Evolutionary conservation across 2,113 vertebrate species (phyloP), one percentile per base, ranked within the genome.

Genomic region (Ovibos moschatus): DNA sequence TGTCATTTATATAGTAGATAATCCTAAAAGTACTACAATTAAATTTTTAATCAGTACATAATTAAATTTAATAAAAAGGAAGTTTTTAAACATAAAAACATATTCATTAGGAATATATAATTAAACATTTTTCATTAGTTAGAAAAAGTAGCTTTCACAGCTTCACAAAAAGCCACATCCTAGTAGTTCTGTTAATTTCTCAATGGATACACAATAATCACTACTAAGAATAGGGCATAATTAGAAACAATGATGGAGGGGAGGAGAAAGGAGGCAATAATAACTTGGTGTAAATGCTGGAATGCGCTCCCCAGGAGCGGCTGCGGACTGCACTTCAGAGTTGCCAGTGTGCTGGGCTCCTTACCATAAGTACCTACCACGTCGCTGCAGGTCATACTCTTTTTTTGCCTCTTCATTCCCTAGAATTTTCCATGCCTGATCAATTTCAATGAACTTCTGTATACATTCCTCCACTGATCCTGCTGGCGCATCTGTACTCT

Each of bases 381-480:
- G 99, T 94, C 98, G 98, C 99, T 99, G 99, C 97, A 99, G 98
- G 99, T 99, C 99, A 98, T 99, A 99, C 95, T 98, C 98, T 97
- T 97, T 99, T 98, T 98, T 99, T 95, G 99, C 99, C 98, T 99
- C 99, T 98, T 99, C 99, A 23, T 99, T 99, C 90, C 99, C 99
- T 93, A 99, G 99, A 98, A 99, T 99, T 98, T 99, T 99, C 99
- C 99, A 99, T 71, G 99, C 99, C 97, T 99, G 99, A 98, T 99
- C 99, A 87, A 99, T 98, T 95, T 99, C 99, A 50, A 99, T 99
- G 99, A 99, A 99, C 98, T 98, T 99, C 98, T 98, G 99, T 94
- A 98, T 85, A 12, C 97, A 98, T 95, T 99, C 98, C 98, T 99
- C 98, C 57, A 98, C 97, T 79, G 98, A 98, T 98, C 97, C 98